These are phyloP conservation scores for Maniola hyperantus DNA, from an alignment of 2,888 invertebrate species.

Conservation along the genomic window DNA sequence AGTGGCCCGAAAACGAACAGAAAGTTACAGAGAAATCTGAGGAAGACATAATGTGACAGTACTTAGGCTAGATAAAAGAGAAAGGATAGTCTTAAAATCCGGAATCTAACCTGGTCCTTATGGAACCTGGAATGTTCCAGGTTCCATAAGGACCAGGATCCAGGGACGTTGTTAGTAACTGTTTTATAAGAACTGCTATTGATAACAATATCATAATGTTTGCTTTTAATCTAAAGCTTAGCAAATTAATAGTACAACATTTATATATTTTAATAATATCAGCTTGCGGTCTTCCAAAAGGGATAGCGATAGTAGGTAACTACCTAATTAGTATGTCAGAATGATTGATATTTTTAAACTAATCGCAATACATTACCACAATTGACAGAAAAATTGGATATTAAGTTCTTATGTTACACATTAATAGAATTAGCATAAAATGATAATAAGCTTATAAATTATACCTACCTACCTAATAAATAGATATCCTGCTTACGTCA, in stretches of 20 bases:
- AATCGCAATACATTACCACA: neutral
- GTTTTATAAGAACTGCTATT: neutral
- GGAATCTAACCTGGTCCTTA: neutral
- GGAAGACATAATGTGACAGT: too few species aligned
- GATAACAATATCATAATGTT: neutral
- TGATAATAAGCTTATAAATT: neutral
- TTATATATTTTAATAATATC: constrained; percentile 4
- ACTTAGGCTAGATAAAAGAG: neutral
- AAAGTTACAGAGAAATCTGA: too few species aligned
- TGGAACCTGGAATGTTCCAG: too few species aligned
- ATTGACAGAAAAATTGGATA: constrained; percentile 1
- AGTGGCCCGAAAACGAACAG: too few species aligned
- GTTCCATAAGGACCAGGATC: too few species aligned
- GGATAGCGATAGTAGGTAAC: neutral
- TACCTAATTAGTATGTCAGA: constrained; percentile 5
- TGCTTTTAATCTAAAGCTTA: constrained; percentile 7
- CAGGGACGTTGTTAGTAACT: too few species aligned
- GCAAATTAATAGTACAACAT: neutral
- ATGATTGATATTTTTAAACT: neutral
- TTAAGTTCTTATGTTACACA: neutral
- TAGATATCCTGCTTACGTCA: too few species aligned
- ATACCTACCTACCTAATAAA: too few species aligned
- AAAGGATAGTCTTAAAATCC: neutral
- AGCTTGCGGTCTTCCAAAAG: neutral
- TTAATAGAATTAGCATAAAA: neutral